phyloP scores from a whole-genome alignment of 2,113 vertebrate genomes.

The Melanerpes formicivorus region DNA sequence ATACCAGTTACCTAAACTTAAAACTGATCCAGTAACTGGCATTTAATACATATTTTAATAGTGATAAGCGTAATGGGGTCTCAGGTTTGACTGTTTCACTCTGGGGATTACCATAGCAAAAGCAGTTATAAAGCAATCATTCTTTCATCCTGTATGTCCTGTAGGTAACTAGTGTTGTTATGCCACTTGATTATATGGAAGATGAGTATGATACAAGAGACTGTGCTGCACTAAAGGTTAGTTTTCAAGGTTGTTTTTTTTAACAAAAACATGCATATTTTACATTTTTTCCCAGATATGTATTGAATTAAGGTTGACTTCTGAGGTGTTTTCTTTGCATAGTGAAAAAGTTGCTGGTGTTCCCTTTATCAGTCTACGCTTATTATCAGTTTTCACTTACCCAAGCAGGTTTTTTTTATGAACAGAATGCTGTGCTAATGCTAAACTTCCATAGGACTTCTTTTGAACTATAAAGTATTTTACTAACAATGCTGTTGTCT shows the following conservation, averaged over 20 bases:
- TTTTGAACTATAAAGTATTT: neutral
- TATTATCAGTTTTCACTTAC: neutral
- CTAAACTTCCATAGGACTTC: neutral
- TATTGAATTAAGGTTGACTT: neutral
- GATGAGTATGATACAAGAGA: conserved; percentile 87
- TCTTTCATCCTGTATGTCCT: conserved; percentile 22
- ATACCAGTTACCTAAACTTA: neutral
- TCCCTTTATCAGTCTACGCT: neutral
- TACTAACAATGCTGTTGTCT: neutral
- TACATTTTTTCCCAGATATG: neutral
- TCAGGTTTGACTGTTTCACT: neutral
- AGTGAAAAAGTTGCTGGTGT: neutral
- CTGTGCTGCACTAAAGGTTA: conserved; percentile 91
- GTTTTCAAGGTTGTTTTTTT: conserved; percentile 23
- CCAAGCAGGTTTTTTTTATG: neutral
- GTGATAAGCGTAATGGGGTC: neutral
- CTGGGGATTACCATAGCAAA: neutral
- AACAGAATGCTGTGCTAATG: neutral
- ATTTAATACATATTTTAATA: neutral
- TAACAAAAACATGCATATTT: neutral
- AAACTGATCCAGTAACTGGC: neutral
- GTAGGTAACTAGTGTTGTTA: conserved; percentile 85
- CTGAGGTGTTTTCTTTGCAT: neutral
- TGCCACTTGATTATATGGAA: conserved; percentile 81
- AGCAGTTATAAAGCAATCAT: neutral